Base-by-base conservation (phyloP, 1,140 invertebrate genomes). In the Ruditapes philippinarum region DNA sequence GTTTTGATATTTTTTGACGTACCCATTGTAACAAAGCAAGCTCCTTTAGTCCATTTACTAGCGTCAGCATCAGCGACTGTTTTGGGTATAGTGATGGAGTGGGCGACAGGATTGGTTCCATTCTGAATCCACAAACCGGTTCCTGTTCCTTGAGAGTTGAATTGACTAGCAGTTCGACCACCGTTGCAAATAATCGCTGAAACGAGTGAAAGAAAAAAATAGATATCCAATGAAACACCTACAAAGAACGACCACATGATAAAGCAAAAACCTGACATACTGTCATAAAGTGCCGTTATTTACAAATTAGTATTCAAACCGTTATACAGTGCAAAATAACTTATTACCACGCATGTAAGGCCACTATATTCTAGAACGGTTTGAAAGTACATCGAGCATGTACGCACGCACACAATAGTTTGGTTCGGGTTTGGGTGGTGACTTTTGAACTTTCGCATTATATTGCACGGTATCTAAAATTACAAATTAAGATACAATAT, bases 1-100 rank as follows among this genome's bases (percentile, higher is more conserved):
- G n/a, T n/a, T n/a, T n/a, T n/a, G n/a, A n/a, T n/a, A n/a, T n/a
- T n/a, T 45, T 45, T 45, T 5, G 2, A 94, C 92, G 74, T 87
- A 95, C 95, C 95, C 94, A 95, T 95, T 0, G 91, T 83, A 49
- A 49, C 28, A 82, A 95, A 94, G 88, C 95, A 95, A 54, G 91
- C 81, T 28, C 95, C 95, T 83, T 93, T 85, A 0, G 87, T 92
- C 95, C 95, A 95, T 19, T 79, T 51, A 22, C 92, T 93, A 14
- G 22, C 49, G 17, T 33, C 51, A 19, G 89, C 74, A 2, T 65
- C 89, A 12, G 14, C 31, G 45, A 93, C 76, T 4, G 78, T 74
- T 19, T 87, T 22, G 0, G 95, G 93, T 0, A 94, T 90, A 14
- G 81, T n/a, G 33, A 93, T 36, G 19, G 60, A 60, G 78, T 91